Percentiles rank a stretch among this genome's conserved stretches.
Evolutionary conservation across 1,140 invertebrate species (phyloP).

Genomic region (Drosophila punjabiensis): DNA sequence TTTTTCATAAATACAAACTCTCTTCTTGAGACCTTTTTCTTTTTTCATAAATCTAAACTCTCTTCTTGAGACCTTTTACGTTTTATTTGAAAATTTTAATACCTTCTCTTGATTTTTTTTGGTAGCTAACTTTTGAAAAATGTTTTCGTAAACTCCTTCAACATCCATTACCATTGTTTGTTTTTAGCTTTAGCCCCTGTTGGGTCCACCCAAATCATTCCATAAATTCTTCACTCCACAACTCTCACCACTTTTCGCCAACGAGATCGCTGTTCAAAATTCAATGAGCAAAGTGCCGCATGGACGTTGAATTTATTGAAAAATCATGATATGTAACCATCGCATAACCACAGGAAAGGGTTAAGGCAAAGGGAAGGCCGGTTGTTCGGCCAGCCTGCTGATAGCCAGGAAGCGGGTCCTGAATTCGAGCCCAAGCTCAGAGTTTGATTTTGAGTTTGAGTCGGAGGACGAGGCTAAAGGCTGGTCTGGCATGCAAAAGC

Average conservation of each 20-base stretch:
- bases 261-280: constrained; percentile 67
- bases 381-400: constrained; percentile 2
- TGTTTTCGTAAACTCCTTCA: constrained; percentile 28
- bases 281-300: constrained; percentile 79
- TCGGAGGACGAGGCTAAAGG: no score
- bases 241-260: not conserved
- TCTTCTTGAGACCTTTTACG: not conserved
- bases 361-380: not conserved
- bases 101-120: not conserved
- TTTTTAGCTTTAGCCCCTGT: constrained; percentile 27
- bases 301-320: constrained; percentile 80
- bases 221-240: not conserved
- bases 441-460: constrained; percentile 7
- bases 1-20: not conserved
- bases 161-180: constrained; percentile 50
- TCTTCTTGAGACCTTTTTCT: not conserved
- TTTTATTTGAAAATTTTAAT: no score
- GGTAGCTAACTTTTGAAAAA: not conserved
- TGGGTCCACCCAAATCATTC: not conserved
- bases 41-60: not conserved
- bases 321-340: constrained; percentile 82
- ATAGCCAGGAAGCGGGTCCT: constrained; percentile 23
- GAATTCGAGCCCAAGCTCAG: constrained; percentile 8
- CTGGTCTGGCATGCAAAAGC: constrained; percentile 72
- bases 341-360: constrained; percentile 33